Conservation (phyloP, 1,140 invertebrate genomes). For the Cherax destructor region DNA sequence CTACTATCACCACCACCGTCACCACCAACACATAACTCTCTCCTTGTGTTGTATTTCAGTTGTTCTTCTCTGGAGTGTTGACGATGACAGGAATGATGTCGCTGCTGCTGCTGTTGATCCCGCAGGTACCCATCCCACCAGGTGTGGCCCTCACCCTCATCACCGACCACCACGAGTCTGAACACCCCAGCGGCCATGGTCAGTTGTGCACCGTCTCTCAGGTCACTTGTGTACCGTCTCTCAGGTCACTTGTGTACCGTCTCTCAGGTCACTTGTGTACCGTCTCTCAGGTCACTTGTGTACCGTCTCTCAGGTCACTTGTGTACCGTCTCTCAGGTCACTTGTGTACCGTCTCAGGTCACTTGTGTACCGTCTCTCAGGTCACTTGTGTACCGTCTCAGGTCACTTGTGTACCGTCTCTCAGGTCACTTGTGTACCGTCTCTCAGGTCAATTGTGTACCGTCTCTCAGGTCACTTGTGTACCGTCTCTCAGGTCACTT, state of each 20-base stretch:
- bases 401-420: too few species aligned
- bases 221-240: too few species aligned
- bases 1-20: too few species aligned
- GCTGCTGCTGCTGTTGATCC: slow-evolving; percentile 59
- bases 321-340: too few species aligned
- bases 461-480: too few species aligned
- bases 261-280: too few species aligned
- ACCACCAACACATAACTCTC: background rate
- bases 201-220: background rate
- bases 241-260: too few species aligned
- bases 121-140: slow-evolving; percentile 48
- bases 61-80: slow-evolving; percentile 63
- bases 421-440: background rate
- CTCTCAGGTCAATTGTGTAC: too few species aligned
- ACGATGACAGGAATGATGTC: slow-evolving; percentile 58
- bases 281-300: background rate
- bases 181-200: slow-evolving; percentile 65
- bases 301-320: too few species aligned
- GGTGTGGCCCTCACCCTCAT: slow-evolving; percentile 74
- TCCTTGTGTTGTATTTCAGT: slow-evolving; percentile 35
- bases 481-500: background rate
- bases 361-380: background rate
- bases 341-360: background rate
- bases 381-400: too few species aligned
- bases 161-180: slow-evolving; percentile 74